phyloP scores from a whole-genome alignment of 2,113 vertebrate species.

The Melanocharis versteri region DNA sequence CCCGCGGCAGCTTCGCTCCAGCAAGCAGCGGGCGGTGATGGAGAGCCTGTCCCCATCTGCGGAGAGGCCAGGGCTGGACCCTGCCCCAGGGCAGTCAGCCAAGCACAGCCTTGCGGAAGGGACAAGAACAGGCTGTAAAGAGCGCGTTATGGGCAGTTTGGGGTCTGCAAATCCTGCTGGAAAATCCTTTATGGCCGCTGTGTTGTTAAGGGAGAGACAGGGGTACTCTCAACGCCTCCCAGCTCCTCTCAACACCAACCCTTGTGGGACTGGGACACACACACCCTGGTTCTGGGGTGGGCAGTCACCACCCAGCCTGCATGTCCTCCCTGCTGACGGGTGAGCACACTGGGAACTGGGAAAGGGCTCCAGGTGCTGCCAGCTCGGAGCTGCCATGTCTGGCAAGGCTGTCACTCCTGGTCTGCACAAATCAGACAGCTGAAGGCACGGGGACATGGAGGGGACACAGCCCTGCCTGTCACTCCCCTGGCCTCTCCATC shows the following conservation, averaged over 20 bases:
- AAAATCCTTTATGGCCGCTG: background rate
- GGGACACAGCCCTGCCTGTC: background rate
- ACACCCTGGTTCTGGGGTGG: accelerated
- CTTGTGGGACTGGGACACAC: background rate
- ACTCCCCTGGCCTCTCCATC: background rate
- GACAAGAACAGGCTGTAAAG: background rate
- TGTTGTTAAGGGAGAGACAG: background rate
- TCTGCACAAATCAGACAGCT: background rate
- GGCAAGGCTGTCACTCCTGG: background rate
- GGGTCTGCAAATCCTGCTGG: background rate
- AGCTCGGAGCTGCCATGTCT: background rate
- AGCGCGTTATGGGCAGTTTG: accelerated
- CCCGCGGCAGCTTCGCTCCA: accelerated
- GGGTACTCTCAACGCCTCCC: background rate
- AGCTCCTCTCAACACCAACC: background rate
- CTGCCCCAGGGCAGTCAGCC: background rate
- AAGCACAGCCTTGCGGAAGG: background rate
- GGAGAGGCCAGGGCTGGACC: accelerated
- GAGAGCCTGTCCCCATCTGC: background rate
- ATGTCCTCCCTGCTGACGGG: background rate
- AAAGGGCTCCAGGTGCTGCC: background rate
- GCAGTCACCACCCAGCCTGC: background rate
- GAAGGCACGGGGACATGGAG: background rate
- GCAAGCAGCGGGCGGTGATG: background rate
- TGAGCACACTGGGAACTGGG: background rate